Conservation (phyloP, 2,888 invertebrate species). For the Xiphydria camelus region DNA sequence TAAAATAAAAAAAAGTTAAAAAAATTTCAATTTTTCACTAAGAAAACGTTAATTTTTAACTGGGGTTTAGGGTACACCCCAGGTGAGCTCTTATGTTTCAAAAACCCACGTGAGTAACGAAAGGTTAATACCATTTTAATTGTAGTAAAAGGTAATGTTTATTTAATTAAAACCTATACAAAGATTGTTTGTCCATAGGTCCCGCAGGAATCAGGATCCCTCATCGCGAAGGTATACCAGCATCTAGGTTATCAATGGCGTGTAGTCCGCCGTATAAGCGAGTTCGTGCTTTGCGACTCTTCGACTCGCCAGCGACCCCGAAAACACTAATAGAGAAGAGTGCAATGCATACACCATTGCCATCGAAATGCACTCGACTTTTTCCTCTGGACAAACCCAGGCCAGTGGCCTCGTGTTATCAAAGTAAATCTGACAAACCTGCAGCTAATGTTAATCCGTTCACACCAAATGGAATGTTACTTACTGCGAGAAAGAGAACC, state of each 20-base stretch:
- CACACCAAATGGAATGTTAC: conserved; percentile 73
- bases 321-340: conserved; percentile 78
- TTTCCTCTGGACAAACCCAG: conserved; percentile 56
- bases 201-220: conserved; percentile 40
- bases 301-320: conserved; percentile 85
- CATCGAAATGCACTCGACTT: conserved; percentile 53
- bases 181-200: conserved; percentile 27
- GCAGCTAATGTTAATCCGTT: conserved; percentile 85
- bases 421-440: conserved; percentile 60
- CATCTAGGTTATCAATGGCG: conserved; percentile 44
- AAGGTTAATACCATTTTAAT: no score
- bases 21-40: no score
- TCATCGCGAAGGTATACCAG: conserved; percentile 36
- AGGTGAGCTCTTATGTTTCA: no score
- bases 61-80: no score
- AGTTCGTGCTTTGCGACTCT: conserved; percentile 68
- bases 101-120: no score
- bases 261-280: conserved; percentile 66
- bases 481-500: conserved; percentile 71
- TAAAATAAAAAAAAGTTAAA: no score
- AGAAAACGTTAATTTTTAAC: no score
- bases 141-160: conserved; percentile 2
- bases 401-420: conserved; percentile 52
- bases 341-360: conserved; percentile 63
- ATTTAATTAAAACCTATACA: conserved; percentile 12